Base-by-base conservation (phyloP, 2,888 invertebrate genomes). In the Aethes cnicana region DNA sequence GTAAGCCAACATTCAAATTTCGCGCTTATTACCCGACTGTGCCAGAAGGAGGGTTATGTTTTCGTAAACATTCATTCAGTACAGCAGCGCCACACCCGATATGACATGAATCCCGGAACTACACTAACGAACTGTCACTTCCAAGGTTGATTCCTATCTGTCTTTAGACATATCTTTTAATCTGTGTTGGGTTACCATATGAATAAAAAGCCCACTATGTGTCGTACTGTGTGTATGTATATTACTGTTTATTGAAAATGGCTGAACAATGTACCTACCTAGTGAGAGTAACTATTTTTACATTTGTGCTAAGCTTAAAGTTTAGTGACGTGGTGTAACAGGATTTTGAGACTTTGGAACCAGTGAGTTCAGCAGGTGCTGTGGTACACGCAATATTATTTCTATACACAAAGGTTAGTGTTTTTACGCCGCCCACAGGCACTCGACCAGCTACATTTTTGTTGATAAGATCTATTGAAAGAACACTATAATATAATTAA, bases 291-390 rank as follows among this genome's bases (percentile, higher is more conserved):
- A 76, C 69, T 76, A 72, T 69, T 70, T 74, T 62, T 69, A 62
- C 61, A 66, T 69, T 74, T 72, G 72, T 75, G 72, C 64, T 67
- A 62, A 71, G 68, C 66, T 75, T 72, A 69, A n/a, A 72, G 67
- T 63, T 66, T 55, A 70, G 85, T 86, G 85, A 84, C 85, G 86
- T 84, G 84, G 79, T 80, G 73, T 77, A 78, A 77, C 77, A 74
- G 72, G 78, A 64, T 70, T 71, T 64, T 62, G 73, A 73, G 72
- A 67, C 64, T 64, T 76, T 64, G 55, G 57, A 68, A 63, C 28
- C 30, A 25, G 25, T 23, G 33, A 52, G 32, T 52, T 46, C 23
- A 11, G 32, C 25, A 56, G 63, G 60, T 64, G 63, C 58, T 46
- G 53, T 39, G 46, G 47, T 53, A 50, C 44, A 64, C 59, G 41